phyloP scores from a whole-genome alignment of 2,797 vertebrate genomes.

The Pteropus rufus region DNA sequence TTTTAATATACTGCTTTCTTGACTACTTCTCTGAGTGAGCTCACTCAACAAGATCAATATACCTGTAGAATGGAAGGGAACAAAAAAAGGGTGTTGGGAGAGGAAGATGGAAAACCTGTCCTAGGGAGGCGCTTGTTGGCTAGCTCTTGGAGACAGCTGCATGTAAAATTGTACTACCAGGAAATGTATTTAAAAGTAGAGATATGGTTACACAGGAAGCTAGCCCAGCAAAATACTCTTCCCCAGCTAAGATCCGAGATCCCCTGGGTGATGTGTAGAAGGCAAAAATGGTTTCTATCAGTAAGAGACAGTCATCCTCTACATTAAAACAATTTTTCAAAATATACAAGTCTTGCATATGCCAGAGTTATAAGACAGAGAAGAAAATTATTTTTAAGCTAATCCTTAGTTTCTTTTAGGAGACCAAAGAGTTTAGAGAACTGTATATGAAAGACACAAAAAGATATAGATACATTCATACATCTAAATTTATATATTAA shows the following conservation, averaged over 20 bases:
- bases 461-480: background rate
- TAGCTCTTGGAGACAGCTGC: background rate
- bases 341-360: background rate
- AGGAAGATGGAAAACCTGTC: background rate
- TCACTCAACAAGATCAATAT: background rate
- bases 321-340: slow-evolving; percentile 6
- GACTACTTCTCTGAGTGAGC: background rate
- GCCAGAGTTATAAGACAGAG: background rate
- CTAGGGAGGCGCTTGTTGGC: background rate
- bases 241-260: background rate
- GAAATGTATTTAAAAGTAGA: background rate
- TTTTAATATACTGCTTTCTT: slow-evolving; percentile 46
- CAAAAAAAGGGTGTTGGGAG: background rate
- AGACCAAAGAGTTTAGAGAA: background rate
- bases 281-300: background rate
- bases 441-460: background rate
- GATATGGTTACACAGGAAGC: background rate
- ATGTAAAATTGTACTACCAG: background rate
- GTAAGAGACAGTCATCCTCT: background rate
- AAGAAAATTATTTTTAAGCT: background rate
- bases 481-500: background rate
- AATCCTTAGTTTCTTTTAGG: background rate
- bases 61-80: background rate
- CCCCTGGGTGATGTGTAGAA: background rate
- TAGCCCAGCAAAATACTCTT: background rate